These are phyloP conservation scores for Oreortyx pictus DNA, from an alignment of 2,797 vertebrate species.

Conservation along the genomic window DNA sequence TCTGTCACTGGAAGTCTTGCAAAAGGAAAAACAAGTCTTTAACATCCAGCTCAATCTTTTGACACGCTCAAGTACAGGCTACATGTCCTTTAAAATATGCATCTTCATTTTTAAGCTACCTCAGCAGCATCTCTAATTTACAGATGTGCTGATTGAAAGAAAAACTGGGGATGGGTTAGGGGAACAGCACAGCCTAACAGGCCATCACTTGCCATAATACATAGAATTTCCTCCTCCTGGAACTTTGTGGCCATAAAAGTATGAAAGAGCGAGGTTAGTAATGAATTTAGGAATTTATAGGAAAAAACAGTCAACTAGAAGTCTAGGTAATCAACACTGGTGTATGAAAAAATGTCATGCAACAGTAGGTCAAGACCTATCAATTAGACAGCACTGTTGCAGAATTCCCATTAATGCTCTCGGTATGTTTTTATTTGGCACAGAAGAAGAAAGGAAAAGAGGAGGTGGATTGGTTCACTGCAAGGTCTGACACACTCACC, in stretches of 20 bases:
- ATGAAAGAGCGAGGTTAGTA: neutral
- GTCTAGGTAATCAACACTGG: neutral
- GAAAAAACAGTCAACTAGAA: neutral
- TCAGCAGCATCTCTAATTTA: neutral
- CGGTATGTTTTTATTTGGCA: neutral
- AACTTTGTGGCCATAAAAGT: neutral
- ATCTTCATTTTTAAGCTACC: neutral
- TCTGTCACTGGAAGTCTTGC: neutral
- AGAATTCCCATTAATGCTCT: neutral
- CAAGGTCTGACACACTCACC: neutral
- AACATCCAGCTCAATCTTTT: neutral
- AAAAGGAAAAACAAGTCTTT: neutral
- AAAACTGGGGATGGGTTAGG: neutral
- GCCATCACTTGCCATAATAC: accelerated
- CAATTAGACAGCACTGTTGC: neutral
- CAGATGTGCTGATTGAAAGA: neutral
- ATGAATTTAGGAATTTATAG: neutral
- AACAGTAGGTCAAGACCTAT: neutral
- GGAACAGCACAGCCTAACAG: neutral
- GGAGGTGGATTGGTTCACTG: neutral
- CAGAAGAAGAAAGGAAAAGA: neutral
- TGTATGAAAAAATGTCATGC: neutral
- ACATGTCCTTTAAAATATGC: neutral
- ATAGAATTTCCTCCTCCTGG: neutral
- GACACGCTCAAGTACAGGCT: neutral